These are phyloP conservation scores for Lamprotornis superbus DNA, from an alignment of 2,113 vertebrate species.

Conservation along the genomic window DNA sequence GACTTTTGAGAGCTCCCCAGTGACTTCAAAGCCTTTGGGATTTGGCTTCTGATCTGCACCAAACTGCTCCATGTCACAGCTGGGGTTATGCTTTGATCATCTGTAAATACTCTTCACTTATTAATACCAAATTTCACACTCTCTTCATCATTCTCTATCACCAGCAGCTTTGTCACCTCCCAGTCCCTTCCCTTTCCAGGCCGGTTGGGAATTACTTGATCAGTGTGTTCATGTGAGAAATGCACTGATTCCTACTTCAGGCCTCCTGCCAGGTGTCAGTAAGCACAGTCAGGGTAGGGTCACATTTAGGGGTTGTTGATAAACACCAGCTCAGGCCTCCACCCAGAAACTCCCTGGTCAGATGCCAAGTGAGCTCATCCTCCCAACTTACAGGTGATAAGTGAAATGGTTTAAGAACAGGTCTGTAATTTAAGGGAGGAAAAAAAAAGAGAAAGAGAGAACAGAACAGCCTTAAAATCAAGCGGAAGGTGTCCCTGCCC, in stretches of 20 bases:
- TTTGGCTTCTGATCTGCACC: background rate
- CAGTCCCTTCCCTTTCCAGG: background rate
- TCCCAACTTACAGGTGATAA: background rate
- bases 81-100: background rate
- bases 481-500: background rate
- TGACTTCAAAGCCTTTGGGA: background rate
- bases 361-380: background rate
- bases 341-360: background rate
- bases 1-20: background rate
- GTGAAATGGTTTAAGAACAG: background rate
- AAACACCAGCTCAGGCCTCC: slow-evolving; percentile 5
- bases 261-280: background rate
- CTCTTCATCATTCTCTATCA: background rate
- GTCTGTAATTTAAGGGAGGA: background rate
- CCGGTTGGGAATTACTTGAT: background rate
- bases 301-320: background rate
- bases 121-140: background rate
- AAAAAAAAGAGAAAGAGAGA: background rate
- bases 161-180: background rate
- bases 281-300: background rate
- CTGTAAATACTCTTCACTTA: background rate
- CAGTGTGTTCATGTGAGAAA: background rate
- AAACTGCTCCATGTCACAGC: background rate
- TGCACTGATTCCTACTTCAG: background rate
- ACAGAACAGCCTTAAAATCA: background rate